phyloP scores from a whole-genome alignment of 2,797 vertebrate species.

The Sarcoramphus papa region DNA sequence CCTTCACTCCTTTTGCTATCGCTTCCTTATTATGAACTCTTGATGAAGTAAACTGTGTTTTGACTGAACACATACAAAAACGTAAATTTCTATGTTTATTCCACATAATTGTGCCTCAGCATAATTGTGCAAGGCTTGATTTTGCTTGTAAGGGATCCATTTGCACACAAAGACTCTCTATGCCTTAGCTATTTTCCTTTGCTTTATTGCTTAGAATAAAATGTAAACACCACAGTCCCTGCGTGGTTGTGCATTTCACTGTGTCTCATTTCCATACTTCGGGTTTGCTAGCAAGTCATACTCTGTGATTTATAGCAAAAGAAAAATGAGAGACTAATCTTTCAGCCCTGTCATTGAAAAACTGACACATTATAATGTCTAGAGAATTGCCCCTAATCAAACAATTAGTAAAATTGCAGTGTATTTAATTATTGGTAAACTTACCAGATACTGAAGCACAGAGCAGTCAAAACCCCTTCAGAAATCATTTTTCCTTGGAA shows the following conservation, averaged over 20 bases:
- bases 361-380: neutral
- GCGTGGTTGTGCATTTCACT: neutral
- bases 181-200: neutral
- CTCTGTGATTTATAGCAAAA: neutral
- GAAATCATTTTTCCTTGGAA: neutral
- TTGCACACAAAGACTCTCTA: neutral
- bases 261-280: neutral
- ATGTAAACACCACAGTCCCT: neutral
- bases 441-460: neutral
- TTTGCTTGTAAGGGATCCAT: neutral
- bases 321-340: neutral
- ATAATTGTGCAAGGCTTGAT: neutral
- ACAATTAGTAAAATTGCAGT: conserved; percentile 7
- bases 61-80: neutral
- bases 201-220: neutral
- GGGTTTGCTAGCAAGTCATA: neutral
- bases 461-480: neutral
- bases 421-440: conserved; percentile 6
- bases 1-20: neutral
- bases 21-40: neutral
- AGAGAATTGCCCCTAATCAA: conserved; percentile 11
- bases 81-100: neutral
- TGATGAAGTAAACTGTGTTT: neutral
- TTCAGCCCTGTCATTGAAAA: neutral
- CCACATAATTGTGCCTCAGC: neutral